phyloP scores from a whole-genome alignment of 1,140 invertebrate genomes.

The Probaryconus sp. region DNA sequence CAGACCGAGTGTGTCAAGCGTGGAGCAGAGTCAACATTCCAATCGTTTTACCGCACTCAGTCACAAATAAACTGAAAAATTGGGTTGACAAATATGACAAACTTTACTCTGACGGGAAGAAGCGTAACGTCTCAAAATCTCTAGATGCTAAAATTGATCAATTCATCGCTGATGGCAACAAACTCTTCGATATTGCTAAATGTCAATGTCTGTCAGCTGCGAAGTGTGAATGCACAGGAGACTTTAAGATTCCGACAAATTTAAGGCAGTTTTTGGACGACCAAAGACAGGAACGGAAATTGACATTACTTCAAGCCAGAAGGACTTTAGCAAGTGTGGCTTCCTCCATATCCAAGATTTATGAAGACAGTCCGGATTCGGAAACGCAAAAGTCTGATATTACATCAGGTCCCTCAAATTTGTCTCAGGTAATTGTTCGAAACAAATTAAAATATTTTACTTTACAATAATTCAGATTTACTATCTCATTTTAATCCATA shows the following conservation, averaged over 20 bases:
- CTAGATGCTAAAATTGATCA: slow-evolving; percentile 9
- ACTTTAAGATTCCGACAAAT: slow-evolving; percentile 15
- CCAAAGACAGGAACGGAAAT: slow-evolving; percentile 22
- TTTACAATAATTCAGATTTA: slow-evolving; percentile 4
- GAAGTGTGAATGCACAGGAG: slow-evolving; percentile 8
- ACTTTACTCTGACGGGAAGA: slow-evolving; percentile 6
- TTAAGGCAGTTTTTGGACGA: slow-evolving; percentile 10
- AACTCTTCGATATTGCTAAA: slow-evolving; percentile 20
- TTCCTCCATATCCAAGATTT: slow-evolving; percentile 4
- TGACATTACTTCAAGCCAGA: slow-evolving; percentile 19
- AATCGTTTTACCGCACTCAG: not conserved
- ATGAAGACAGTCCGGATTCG: slow-evolving; percentile 9
- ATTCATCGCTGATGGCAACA: slow-evolving; percentile 17
- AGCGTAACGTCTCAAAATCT: slow-evolving; percentile 11
- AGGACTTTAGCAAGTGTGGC: slow-evolving; percentile 1
- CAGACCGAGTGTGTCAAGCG: slow-evolving; percentile 3
- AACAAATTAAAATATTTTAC: not conserved
- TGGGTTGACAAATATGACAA: slow-evolving; percentile 8
- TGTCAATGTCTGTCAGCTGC: slow-evolving; percentile 17
- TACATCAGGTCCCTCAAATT: slow-evolving; percentile 11
- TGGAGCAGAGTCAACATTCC: slow-evolving; percentile 9
- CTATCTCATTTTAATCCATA: slow-evolving; percentile 12
- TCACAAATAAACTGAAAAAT: slow-evolving; percentile 10
- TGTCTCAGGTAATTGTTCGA: slow-evolving; percentile 7
- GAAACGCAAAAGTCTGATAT: slow-evolving; percentile 4